A percentile compares a stretch with the other conserved stretches of the same genome.
Conservation (phyloP, 2,113 vertebrate genomes). For the Suricata suricatta region DNA sequence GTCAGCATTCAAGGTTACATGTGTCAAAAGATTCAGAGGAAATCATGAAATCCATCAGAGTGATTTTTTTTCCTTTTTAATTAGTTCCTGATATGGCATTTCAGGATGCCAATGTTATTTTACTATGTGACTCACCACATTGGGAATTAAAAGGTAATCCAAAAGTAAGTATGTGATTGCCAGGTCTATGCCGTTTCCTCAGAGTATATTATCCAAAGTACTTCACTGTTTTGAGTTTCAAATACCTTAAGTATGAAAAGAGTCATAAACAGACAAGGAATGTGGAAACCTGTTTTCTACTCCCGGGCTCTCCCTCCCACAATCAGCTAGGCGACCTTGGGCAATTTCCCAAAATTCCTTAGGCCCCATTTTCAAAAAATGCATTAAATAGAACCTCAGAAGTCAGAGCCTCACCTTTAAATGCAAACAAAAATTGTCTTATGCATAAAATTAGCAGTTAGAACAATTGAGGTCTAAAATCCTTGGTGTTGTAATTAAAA, state of each 20-base stretch:
- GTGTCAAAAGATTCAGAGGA: slow-evolving; percentile 60
- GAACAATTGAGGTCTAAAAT: slow-evolving; percentile 3
- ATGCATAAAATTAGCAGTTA: neutral
- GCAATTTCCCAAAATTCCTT: slow-evolving; percentile 7
- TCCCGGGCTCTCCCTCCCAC: neutral
- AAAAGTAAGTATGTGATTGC: slow-evolving; percentile 32
- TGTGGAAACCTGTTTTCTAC: neutral
- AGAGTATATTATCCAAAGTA: neutral
- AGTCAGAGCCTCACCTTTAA: neutral
- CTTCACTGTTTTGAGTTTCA: slow-evolving; percentile 38
- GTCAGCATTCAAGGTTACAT: slow-evolving; percentile 45
- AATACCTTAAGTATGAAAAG: slow-evolving; percentile 29
- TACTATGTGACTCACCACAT: slow-evolving; percentile 53
- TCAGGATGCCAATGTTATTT: slow-evolving; percentile 47
- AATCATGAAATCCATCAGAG: slow-evolving; percentile 54
- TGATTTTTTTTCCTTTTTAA: slow-evolving; percentile 36
- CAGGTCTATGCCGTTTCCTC: slow-evolving; percentile 27
- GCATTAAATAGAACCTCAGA: neutral
- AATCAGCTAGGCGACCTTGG: neutral
- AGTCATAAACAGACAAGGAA: neutral
- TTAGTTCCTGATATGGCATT: slow-evolving; percentile 55
- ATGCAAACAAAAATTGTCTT: neutral
- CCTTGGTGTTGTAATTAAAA: neutral
- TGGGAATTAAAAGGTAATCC: slow-evolving; percentile 50
- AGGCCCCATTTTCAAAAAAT: slow-evolving; percentile 2